Base-by-base conservation (phyloP, 2,113 vertebrate genomes). In the Chrysemys picta region DNA sequence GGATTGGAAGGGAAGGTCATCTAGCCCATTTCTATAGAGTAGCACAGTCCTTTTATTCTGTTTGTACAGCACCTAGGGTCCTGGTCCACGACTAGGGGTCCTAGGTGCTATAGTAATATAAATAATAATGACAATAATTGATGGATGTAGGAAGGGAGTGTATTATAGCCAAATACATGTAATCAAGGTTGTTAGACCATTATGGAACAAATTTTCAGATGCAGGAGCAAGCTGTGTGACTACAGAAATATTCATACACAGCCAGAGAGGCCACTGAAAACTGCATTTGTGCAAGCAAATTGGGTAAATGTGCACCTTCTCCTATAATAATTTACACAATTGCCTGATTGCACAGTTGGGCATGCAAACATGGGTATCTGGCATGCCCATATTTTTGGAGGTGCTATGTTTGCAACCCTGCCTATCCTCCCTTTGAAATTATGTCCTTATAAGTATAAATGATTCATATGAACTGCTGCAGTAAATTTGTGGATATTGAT, bases 351-450 rank as follows among this genome's bases (percentile, higher is more conserved):
- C 5, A 42, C 35, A 65, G 38, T 82, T 87, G n/a, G 21, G 69
- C 7, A 21, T 56, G 2, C 2, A 81, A 54, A 95, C 78, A 29
- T 25, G 3, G 0, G 12, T 24, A 2, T 1, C 19, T 22, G 72
- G 38, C n/a, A 25, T 25, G 22, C 72, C 31, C 16, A 65, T 65
- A 65, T 65, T 65, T 35, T 65, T 65, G 31, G 31, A 31, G 29
- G 31, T 65, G 31, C 31, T n/a, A 17, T 65, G 31, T 54, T 87
- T 24, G 10, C 19, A 72, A 76, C 21, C 5, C 22, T 76, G 38
- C 19, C 19, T 22, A 11, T 11, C 38, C 22, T 88, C 45, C 38
- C 10, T 50, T 22, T 65, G 21, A 69, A 79, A 62, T 91, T 91
- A 47, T 87, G 65, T 17, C 7, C 8, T 59, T 50, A 3, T 65